Conservation (phyloP, 2,797 vertebrate genomes). For the Cercopithecus petaurista region DNA sequence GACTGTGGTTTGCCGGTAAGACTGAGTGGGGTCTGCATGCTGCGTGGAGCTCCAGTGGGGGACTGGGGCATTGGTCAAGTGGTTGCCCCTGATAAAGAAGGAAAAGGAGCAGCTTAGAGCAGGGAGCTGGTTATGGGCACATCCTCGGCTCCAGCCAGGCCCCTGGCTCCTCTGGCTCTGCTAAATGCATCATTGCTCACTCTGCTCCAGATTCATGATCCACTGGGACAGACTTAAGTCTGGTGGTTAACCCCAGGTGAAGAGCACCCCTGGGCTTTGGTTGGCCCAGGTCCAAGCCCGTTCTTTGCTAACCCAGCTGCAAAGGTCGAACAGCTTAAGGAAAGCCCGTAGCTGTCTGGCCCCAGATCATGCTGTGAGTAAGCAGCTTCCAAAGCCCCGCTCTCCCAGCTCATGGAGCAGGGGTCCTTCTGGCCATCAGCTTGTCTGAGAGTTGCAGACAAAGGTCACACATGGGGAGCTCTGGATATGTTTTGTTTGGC, state of each 20-base stretch:
- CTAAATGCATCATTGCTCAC: accelerated
- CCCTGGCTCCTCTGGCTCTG: too few relatives aligned
- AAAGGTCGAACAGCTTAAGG: background rate
- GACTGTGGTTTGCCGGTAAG: conserved; percentile 94
- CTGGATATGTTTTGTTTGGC: conserved; percentile 52
- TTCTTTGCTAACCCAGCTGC: background rate
- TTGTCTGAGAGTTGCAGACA: background rate
- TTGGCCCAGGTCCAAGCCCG: background rate
- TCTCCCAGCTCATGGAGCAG: background rate
- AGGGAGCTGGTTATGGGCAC: background rate
- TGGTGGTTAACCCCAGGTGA: background rate
- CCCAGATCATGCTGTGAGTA: background rate
- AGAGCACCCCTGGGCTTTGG: background rate
- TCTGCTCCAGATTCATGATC: too few relatives aligned
- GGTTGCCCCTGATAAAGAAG: accelerated
- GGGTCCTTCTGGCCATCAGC: background rate
- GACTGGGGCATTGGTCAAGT: background rate
- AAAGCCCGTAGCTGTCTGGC: background rate
- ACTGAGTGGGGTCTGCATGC: background rate
- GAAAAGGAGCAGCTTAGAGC: background rate
- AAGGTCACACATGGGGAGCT: background rate
- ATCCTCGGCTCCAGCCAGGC: accelerated
- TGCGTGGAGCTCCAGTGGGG: background rate
- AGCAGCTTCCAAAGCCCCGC: background rate
- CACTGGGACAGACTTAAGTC: background rate